These are phyloP conservation scores for Mohoua ochrocephala DNA, from an alignment of 2,113 vertebrate species.

Conservation along the genomic window DNA sequence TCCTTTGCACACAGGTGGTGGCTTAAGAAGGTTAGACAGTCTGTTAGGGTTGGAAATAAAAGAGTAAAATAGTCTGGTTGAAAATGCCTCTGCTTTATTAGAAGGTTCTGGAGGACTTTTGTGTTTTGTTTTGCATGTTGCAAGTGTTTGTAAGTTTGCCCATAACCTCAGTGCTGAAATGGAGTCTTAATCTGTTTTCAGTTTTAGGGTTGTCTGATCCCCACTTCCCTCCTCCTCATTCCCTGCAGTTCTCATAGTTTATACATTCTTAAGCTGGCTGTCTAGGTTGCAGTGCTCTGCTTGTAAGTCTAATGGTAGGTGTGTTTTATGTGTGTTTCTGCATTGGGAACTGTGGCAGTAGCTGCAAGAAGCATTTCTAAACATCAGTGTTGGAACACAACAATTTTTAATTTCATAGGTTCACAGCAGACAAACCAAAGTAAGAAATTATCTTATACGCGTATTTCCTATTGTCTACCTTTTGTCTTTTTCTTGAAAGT, in stretches of 20 bases:
- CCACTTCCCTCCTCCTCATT: neutral
- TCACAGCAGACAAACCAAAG: neutral
- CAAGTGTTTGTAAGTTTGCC: neutral
- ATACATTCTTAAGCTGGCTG: neutral
- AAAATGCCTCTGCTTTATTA: neutral
- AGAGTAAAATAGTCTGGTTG: neutral
- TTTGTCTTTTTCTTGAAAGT: neutral
- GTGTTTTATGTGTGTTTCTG: neutral
- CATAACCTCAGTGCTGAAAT: neutral
- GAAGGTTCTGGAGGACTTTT: neutral
- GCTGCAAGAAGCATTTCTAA: neutral
- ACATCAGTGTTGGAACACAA: neutral
- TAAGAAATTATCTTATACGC: neutral
- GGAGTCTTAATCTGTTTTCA: neutral
- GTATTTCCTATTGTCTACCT: neutral
- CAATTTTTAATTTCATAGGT: neutral
- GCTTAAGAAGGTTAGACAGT: neutral
- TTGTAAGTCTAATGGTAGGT: neutral
- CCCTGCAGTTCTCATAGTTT: neutral
- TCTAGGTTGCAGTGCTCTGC: neutral
- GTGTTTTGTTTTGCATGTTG: neutral
- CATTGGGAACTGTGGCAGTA: neutral
- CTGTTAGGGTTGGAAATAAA: neutral
- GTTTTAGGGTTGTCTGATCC: neutral
- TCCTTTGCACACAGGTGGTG: neutral